Evolutionary conservation across 2,888 invertebrate species (phyloP).

Genomic region (Chymomyza procnemis): DNA sequence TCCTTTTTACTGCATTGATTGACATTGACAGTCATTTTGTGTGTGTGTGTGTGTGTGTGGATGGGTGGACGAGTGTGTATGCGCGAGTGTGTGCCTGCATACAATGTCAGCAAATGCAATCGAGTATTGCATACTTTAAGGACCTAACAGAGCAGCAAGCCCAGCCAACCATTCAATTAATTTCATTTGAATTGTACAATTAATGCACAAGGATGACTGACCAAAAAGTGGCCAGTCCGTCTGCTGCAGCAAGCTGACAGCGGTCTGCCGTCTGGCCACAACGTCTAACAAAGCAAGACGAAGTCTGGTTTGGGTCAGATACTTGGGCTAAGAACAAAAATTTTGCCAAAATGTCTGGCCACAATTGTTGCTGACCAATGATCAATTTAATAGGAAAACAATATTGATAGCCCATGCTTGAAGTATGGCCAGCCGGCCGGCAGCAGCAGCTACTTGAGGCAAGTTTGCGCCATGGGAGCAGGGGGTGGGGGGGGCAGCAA

Average conservation of each 20-base stretch:
- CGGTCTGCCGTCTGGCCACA: slow-evolving; percentile 16
- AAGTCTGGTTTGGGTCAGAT: too few species aligned
- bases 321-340: slow-evolving; percentile 21
- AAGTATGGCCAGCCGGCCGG: not conserved
- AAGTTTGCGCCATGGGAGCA: too few species aligned
- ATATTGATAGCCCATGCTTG: slow-evolving; percentile 70
- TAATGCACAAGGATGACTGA: slow-evolving; percentile 35
- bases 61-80: too few species aligned
- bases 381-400: slow-evolving; percentile 79
- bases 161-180: slow-evolving; percentile 43
- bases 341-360: slow-evolving; percentile 37
- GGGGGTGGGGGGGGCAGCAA: not conserved
- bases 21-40: slow-evolving; percentile 27
- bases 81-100: slow-evolving; percentile 14
- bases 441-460: not conserved
- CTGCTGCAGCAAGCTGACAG: slow-evolving; percentile 36
- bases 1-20: slow-evolving; percentile 24
- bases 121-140: slow-evolving; percentile 1
- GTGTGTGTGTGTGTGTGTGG: slow-evolving; percentile 23
- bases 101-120: slow-evolving; percentile 3
- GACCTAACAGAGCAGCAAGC: not conserved
- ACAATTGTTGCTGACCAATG: slow-evolving; percentile 74
- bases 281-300: slow-evolving; percentile 5
- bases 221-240: slow-evolving; percentile 37
- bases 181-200: slow-evolving; percentile 55